A percentile compares a stretch with the other conserved stretches of the same genome.
phyloP scores from a whole-genome alignment of 2,113 vertebrate species.

The Silurus meridionalis region DNA sequence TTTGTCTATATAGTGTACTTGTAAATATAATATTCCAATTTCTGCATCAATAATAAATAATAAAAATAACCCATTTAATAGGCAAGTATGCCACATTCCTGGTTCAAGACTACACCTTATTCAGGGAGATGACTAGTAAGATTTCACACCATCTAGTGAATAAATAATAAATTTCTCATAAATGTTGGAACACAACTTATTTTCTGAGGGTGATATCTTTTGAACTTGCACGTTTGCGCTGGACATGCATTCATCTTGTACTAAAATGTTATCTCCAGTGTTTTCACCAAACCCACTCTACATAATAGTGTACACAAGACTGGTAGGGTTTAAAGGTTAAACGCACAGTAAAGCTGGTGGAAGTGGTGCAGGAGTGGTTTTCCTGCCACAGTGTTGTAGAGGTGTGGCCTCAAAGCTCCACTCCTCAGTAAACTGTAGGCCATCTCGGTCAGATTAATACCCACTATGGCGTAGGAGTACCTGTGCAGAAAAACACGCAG shows the following conservation, averaged over 20 bases:
- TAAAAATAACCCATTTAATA: no score
- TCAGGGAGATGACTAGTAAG: background rate
- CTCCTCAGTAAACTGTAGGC: constrained; percentile 91
- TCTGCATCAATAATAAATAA: no score
- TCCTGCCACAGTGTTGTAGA: constrained; percentile 85
- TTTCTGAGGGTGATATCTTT: background rate
- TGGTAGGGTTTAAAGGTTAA: background rate
- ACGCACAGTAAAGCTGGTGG: constrained; percentile 96
- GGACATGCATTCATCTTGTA: background rate
- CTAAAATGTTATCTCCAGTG: background rate
- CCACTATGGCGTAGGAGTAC: constrained; percentile 97
- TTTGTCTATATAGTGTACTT: no score
- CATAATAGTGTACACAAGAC: background rate
- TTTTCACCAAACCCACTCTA: background rate
- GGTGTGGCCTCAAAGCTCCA: constrained; percentile 84
- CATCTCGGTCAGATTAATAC: constrained; percentile 98
- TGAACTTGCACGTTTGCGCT: background rate
- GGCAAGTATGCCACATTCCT: no score
- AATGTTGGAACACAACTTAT: background rate
- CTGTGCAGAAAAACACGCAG: constrained; percentile 63
- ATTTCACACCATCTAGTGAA: background rate
- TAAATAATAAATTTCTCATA: background rate
- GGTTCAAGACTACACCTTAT: background rate
- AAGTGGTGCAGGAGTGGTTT: constrained; percentile 83
- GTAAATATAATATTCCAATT: no score